Evolutionary conservation across 2,888 invertebrate genomes (phyloP).

Genomic region (Macaria liturata): DNA sequence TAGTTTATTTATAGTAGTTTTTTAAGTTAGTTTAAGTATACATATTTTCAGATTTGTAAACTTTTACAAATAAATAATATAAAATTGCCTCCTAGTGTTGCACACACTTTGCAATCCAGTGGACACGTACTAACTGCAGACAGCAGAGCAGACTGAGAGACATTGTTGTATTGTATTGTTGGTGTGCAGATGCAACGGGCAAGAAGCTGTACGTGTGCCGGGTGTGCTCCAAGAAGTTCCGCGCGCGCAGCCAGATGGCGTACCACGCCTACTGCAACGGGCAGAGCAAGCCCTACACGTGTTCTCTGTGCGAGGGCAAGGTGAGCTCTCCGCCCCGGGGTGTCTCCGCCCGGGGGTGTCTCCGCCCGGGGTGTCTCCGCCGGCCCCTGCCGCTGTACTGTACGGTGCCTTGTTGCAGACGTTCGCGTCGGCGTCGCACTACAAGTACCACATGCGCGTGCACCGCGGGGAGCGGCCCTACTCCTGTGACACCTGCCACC

Average conservation of each 20-base stretch:
- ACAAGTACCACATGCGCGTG: slow-evolving; percentile 87
- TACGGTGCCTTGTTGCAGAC: slow-evolving; percentile 63
- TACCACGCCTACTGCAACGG: slow-evolving; percentile 86
- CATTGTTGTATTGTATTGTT: too few relatives aligned
- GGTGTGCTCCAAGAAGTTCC: slow-evolving; percentile 87
- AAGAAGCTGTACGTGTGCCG: slow-evolving; percentile 84
- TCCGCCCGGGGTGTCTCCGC: too few relatives aligned
- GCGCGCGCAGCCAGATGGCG: slow-evolving; percentile 85
- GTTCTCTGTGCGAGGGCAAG: slow-evolving; percentile 54
- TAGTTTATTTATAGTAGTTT: too few relatives aligned
- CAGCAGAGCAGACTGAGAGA: too few relatives aligned
- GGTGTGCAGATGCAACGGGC: slow-evolving; percentile 68
- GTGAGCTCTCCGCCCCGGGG: slow-evolving; percentile 1
- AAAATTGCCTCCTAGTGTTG: too few relatives aligned
- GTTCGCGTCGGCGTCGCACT: slow-evolving; percentile 88
- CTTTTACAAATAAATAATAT: too few relatives aligned
- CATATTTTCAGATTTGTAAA: too few relatives aligned
- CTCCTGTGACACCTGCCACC: slow-evolving; percentile 85
- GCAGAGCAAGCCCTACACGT: slow-evolving; percentile 77
- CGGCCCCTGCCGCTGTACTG: too few relatives aligned
- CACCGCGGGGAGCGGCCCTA: slow-evolving; percentile 85
- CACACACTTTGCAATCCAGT: too few relatives aligned
- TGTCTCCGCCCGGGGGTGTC: too few relatives aligned
- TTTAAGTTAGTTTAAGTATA: too few relatives aligned
- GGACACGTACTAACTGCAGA: too few relatives aligned